Base-by-base conservation (phyloP, 1,140 invertebrate genomes). In the Drosophila parvula region DNA sequence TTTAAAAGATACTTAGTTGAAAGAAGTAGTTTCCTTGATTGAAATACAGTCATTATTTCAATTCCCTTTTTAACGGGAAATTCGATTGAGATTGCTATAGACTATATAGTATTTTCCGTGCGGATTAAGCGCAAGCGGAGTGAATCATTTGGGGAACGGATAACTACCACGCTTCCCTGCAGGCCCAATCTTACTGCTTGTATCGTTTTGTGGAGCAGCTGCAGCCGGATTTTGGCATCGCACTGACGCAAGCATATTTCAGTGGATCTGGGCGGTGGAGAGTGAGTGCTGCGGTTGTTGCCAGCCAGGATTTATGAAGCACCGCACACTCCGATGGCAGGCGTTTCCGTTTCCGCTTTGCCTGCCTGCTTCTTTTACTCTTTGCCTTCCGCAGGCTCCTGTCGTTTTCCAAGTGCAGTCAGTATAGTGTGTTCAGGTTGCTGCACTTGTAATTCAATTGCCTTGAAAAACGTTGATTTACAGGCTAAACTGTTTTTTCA, bases 401-500 rank as follows among this genome's bases (percentile, higher is more conserved):
- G 64, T 70, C 65, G 28, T 41, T 65, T 48, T 58, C 8, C 41
- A 71, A 71, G 43, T 48, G 50, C 65, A 58, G 61, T 12, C 61
- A 30, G 47, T 38, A 36, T 48, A 30, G 47, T 38, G 40, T 45
- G 69, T 70, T 74, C 75, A 83, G 80, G 76, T 83, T 84, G 60
- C 60, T 59, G 48, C 53, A 50, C 58, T 83, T 74, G 76, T 80
- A 80, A 83, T 84, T 84, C 81, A 77, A 83, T 84, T 84, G 81
- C 77, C 73, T 76, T 63, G 18, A 71, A 71, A 71, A 79, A 74
- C 63, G 62, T 51, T 77, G 81, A 76, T 68, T 79, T 68, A 73
- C 36, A 65, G 56, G 43, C 22, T 22, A 11, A 3, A 11, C 38
- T 16, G 11, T 36, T 53, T 36, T 22, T 34, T 22, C 6, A 34